Base-by-base conservation (phyloP, 2,888 invertebrate species). In the Pollenia griseotomentosa region DNA sequence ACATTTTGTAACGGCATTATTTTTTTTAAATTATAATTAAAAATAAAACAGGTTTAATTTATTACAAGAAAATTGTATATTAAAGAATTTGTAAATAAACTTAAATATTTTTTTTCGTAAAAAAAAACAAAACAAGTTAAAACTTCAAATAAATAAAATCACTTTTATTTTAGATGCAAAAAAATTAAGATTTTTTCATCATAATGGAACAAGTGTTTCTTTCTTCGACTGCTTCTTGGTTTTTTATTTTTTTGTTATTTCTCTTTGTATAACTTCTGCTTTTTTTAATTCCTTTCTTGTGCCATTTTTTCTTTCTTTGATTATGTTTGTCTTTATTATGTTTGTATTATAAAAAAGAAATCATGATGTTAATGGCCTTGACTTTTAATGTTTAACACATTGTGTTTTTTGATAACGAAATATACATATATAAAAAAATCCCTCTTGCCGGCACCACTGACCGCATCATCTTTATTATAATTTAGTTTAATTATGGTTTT, bases 351-450 rank as follows among this genome's bases (percentile, higher is more conserved):
- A 65, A 71, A n/a, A 68, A 40, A 83, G 68, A 75, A 63, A 53
- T 81, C 65, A 73, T 80, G 70, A 57, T 73, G 81, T 82, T 82
- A 85, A 77, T 85, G 81, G 81, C 85, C 85, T 85, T 85, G 85
- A 85, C 85, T 85, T 82, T 85, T 77, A 40, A 63, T 63, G 48
- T 73, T 55, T 16, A 61, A 65, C 63, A 65, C 10, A n/a, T n/a
- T 7, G 19, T 12, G 1, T 12, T 57, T 57, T 23, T 57, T 23
- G 23, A 23, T 57, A 12, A 10, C 48, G 40, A 78, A 10, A 79
- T 16, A 59, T 48, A 61, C 16, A 53, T n/a, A 11, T 63, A 40
- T 2, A 51, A 51, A 57, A 23, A 57, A 57, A 57, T 57, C 19
- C 44, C 57, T 46, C 71, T 57, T 57, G 57, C n/a, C 44, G 46